phyloP scores from a whole-genome alignment of 2,113 vertebrate species.

The Pangasianodon gigas region DNA sequence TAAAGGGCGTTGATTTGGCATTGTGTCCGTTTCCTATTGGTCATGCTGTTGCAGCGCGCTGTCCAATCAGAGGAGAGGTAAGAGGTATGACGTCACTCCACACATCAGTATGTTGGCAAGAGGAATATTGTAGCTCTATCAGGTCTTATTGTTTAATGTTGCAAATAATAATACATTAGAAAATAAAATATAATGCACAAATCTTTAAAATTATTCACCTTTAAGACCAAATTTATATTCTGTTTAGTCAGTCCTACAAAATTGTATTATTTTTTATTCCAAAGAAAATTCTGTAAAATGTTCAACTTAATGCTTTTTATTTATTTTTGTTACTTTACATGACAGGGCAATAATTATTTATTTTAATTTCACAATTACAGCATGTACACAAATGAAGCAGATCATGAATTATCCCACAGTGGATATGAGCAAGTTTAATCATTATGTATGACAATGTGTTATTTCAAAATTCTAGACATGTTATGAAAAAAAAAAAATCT shows the following conservation, averaged over 20 bases:
- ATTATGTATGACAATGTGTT: background rate
- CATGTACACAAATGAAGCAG: constrained; percentile 53
- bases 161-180: background rate
- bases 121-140: background rate
- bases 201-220: background rate
- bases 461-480: background rate
- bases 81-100: constrained; percentile 27
- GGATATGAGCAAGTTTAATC: background rate
- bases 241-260: background rate
- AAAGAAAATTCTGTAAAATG: background rate
- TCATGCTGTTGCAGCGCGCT: background rate
- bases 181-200: background rate
- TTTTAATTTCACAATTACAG: constrained; percentile 15
- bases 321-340: constrained; percentile 9
- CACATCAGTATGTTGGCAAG: background rate
- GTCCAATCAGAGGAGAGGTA: background rate
- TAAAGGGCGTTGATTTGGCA: constrained; percentile 26
- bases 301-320: background rate
- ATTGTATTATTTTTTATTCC: background rate
- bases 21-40: constrained; percentile 63
- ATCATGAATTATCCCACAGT: constrained; percentile 30
- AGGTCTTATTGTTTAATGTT: background rate
- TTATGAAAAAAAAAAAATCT: background rate
- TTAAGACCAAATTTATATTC: background rate
- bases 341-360: background rate